Evolutionary conservation across 2,797 vertebrate genomes (phyloP).

Genomic region (Scyliorhinus canicula): DNA sequence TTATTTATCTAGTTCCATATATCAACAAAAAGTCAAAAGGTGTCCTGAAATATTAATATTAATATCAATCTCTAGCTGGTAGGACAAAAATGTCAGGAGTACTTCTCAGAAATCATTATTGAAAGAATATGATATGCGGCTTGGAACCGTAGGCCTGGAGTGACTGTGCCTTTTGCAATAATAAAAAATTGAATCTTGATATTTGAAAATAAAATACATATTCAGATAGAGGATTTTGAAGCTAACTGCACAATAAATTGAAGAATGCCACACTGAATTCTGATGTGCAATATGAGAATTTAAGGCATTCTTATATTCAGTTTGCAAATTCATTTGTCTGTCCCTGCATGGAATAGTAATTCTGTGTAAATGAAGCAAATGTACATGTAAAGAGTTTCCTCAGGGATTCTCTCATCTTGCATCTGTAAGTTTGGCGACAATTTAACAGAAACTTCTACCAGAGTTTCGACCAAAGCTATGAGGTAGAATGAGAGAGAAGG

Average conservation of each 20-base stretch:
- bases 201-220: conserved; percentile 19
- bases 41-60: not conserved
- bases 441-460: not conserved
- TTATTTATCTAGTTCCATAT: not conserved
- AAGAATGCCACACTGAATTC: not conserved
- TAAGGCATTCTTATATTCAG: not conserved
- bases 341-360: not conserved
- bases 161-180: not conserved
- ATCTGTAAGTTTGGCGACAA: not conserved
- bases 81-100: not conserved
- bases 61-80: not conserved
- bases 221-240: not conserved
- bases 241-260: not conserved
- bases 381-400: not conserved
- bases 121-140: not conserved
- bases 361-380: not conserved
- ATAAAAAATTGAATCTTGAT: not conserved
- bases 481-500: not conserved
- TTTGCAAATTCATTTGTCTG: not conserved
- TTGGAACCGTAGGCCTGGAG: not conserved
- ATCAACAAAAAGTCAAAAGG: not conserved
- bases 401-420: not conserved
- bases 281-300: not conserved
- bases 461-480: not conserved
- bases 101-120: not conserved